Percentiles rank a stretch among this genome's conserved stretches.
Conservation (phyloP, 1,140 invertebrate genomes). For the Sarcophaga bullata region DNA sequence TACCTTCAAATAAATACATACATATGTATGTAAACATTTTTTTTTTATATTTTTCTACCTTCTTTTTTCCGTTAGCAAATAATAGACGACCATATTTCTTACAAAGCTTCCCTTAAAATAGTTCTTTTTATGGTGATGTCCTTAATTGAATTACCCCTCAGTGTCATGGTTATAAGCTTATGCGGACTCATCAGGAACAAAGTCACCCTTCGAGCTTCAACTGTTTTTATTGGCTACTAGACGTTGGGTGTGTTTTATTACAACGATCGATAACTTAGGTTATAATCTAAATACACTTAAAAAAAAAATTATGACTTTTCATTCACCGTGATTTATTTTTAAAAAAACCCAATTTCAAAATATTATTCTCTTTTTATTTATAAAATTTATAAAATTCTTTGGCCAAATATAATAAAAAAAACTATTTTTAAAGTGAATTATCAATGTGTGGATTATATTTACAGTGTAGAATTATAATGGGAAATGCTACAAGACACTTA, state of each 20-base stretch:
- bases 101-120: conserved; percentile 13
- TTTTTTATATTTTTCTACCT: too few relatives aligned
- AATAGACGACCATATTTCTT: conserved; percentile 15
- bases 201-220: conserved; percentile 50
- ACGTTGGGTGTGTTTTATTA: conserved; percentile 29
- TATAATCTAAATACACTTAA: too few relatives aligned
- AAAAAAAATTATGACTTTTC: too few relatives aligned
- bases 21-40: too few relatives aligned
- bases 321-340: too few relatives aligned
- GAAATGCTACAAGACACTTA: conserved; percentile 35
- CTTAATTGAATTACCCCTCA: conserved; percentile 48
- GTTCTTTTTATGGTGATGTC: conserved; percentile 27
- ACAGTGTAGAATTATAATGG: conserved; percentile 9
- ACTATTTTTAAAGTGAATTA: background rate
- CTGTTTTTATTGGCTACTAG: conserved; percentile 48
- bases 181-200: conserved; percentile 49
- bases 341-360: too few relatives aligned
- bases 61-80: too few relatives aligned
- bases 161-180: conserved; percentile 47
- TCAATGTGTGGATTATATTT: background rate
- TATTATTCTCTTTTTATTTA: too few relatives aligned
- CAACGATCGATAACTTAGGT: background rate
- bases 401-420: background rate
- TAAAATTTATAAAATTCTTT: too few relatives aligned
- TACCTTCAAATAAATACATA: too few relatives aligned